A percentile compares a stretch with the other conserved stretches of the same genome.
Conservation (phyloP, 2,797 vertebrate species). For the Echeneis naucrates region DNA sequence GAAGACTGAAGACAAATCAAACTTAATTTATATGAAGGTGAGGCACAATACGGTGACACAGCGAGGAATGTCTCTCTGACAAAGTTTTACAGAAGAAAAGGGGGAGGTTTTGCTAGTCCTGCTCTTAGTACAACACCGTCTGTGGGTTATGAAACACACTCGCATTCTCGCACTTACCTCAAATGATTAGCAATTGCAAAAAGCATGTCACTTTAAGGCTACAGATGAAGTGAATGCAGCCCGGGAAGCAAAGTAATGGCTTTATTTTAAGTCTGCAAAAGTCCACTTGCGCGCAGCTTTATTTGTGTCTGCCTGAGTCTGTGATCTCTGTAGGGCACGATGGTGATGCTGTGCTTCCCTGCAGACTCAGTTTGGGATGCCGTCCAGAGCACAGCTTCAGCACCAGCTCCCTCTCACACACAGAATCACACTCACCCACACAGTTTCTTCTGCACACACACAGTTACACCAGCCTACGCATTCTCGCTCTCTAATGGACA, state of each 20-base stretch:
- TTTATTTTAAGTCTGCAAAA: conserved; percentile 10
- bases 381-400: conserved; percentile 68
- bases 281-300: conserved; percentile 3
- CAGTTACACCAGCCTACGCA: conserved; percentile 61
- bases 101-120: conserved; percentile 34
- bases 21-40: conserved; percentile 43
- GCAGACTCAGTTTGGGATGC: conserved; percentile 63
- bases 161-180: conserved; percentile 26
- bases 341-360: conserved; percentile 50
- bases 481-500: conserved; percentile 39
- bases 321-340: conserved; percentile 45
- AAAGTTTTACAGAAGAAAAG: conserved; percentile 48
- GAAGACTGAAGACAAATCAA: conserved; percentile 29
- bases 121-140: conserved; percentile 34
- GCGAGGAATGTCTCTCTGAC: conserved; percentile 33
- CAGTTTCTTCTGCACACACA: conserved; percentile 33
- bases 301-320: conserved; percentile 44
- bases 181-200: conserved; percentile 40
- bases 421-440: conserved; percentile 56
- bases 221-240: conserved; percentile 26
- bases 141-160: conserved; percentile 35
- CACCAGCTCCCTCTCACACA: conserved; percentile 50
- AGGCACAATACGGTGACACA: conserved; percentile 11
- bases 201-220: conserved; percentile 31
- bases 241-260: conserved; percentile 20